A percentile compares a stretch with the other conserved stretches of the same genome.
phyloP scores from a whole-genome alignment of 2,888 invertebrate species.

The Brenthis daphne region DNA sequence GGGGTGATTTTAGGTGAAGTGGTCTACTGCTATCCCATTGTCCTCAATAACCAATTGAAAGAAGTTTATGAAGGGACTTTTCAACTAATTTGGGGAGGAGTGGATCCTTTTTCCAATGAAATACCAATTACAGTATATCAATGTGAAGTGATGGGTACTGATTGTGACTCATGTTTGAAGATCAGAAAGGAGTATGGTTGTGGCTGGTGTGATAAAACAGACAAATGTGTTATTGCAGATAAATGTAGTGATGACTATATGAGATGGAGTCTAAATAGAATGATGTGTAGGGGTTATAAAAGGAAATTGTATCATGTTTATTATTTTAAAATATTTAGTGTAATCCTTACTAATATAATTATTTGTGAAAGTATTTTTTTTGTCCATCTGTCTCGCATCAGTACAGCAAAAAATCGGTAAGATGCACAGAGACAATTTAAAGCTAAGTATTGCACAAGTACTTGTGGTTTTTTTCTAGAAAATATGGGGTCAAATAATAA shows the following conservation, averaged over 20 bases:
- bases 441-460: too few species aligned
- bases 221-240: conserved; percentile 38
- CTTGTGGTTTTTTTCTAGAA: too few species aligned
- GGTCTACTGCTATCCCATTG: conserved; percentile 50
- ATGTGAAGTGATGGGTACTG: conserved; percentile 45
- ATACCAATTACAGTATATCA: conserved; percentile 47
- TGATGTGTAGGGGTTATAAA: conserved; percentile 41
- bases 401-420: too few species aligned
- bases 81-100: conserved; percentile 48
- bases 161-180: conserved; percentile 38
- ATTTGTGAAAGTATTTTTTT: too few species aligned
- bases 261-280: conserved; percentile 44
- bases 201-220: conserved; percentile 41
- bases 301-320: conserved; percentile 43
- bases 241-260: conserved; percentile 42
- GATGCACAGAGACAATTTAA: too few species aligned
- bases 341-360: too few species aligned
- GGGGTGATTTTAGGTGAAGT: conserved; percentile 47
- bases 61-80: conserved; percentile 44
- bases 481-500: too few species aligned
- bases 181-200: conserved; percentile 40
- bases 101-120: conserved; percentile 49
- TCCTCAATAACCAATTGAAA: conserved; percentile 35
- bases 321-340: neutral
- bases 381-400: too few species aligned